Percentiles rank a stretch among this genome's conserved stretches.
Evolutionary conservation across 2,113 vertebrate species (phyloP).

Genomic region (Cyprinodon variegatus): DNA sequence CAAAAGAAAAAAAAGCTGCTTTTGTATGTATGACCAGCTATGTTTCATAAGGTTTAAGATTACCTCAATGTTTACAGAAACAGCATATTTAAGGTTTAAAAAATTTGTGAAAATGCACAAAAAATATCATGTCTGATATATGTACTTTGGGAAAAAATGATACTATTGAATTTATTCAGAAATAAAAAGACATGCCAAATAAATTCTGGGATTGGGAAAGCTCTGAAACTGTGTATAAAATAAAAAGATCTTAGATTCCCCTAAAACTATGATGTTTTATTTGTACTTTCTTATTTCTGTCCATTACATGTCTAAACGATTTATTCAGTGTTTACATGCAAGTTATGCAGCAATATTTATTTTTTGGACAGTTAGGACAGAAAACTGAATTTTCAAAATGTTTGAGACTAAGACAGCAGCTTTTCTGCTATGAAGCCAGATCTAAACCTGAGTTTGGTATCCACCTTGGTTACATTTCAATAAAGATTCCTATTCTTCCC

Average conservation of each 20-base stretch:
- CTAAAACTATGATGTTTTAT: too few species aligned
- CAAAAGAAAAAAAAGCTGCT: slow-evolving; percentile 6
- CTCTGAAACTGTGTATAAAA: too few species aligned
- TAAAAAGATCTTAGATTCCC: too few species aligned
- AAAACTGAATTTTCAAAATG: neutral
- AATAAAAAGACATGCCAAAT: too few species aligned
- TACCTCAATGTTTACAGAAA: neutral
- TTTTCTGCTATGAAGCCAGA: neutral
- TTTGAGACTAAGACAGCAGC: neutral
- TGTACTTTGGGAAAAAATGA: too few species aligned
- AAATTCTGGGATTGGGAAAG: too few species aligned
- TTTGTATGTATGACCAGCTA: too few species aligned
- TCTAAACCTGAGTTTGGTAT: neutral
- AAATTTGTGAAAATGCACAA: neutral
- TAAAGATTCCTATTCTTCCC: neutral
- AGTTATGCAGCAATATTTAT: neutral
- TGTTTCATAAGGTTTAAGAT: neutral
- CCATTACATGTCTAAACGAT: too few species aligned
- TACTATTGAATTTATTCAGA: too few species aligned
- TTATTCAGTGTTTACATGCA: neutral
- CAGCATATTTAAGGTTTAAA: neutral
- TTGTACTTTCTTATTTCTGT: too few species aligned
- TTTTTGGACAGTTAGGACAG: neutral
- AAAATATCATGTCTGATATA: neutral
- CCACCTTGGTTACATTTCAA: neutral